A percentile compares a stretch with the other conserved stretches of the same genome.
phyloP scores from a whole-genome alignment of 2,888 invertebrate genomes.

The Himalopsyche anomala region DNA sequence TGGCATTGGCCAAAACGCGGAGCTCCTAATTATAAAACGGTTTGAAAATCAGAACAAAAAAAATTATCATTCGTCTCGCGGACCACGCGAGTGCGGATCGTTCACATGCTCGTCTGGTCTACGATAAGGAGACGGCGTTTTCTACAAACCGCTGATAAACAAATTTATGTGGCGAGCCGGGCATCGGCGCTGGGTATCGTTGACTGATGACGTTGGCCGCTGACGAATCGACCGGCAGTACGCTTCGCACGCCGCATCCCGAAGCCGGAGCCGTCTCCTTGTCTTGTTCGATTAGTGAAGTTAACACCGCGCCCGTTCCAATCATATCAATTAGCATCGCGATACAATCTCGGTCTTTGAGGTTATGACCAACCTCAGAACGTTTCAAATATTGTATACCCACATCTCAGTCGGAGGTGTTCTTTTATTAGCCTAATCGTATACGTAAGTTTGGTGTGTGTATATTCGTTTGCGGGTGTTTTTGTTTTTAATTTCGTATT shows the following conservation, averaged over 20 bases:
- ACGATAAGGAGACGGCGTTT: constrained; percentile 3
- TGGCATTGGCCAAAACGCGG: not conserved
- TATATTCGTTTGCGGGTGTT: not conserved
- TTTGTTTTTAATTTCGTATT: not conserved
- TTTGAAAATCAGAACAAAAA: too few relatives aligned
- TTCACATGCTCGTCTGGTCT: not conserved
- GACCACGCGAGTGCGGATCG: not conserved
- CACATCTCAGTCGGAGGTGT: not conserved
- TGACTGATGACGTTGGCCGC: not conserved
- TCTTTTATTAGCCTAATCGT: not conserved
- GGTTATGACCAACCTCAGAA: too few relatives aligned
- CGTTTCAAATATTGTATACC: too few relatives aligned
- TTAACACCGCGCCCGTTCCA: too few relatives aligned
- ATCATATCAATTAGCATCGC: too few relatives aligned
- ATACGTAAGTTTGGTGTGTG: not conserved
- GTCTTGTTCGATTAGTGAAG: not conserved
- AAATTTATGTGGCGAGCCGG: not conserved
- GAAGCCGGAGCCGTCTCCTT: constrained; percentile 14
- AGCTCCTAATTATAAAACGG: too few relatives aligned
- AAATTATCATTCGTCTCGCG: not conserved
- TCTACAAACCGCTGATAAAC: constrained; percentile 29
- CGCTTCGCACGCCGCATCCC: not conserved
- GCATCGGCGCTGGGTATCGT: not conserved
- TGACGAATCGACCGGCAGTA: constrained; percentile 18
- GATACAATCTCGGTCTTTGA: too few relatives aligned